Conservation (phyloP, 92 coral and sea anemone species). For the Phenganax subtilis region DNA sequence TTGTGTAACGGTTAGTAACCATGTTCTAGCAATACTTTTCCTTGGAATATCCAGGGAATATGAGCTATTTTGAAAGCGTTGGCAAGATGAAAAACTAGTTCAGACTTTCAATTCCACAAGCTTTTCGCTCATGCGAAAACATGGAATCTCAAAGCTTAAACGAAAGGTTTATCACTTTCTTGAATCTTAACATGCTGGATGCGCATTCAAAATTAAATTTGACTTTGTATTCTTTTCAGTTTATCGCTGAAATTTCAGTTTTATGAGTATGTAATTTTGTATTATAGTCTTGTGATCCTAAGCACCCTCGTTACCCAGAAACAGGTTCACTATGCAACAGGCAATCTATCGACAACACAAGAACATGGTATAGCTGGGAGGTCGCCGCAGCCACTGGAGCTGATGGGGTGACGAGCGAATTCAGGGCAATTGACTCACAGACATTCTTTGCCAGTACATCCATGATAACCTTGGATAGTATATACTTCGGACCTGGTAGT, state of each 20-base stretch:
- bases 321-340: conserved; percentile 85
- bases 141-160: no score
- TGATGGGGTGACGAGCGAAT: conserved; percentile 37
- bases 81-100: no score
- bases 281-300: conserved; percentile 87
- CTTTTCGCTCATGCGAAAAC: no score
- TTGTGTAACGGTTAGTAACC: conserved; percentile 87
- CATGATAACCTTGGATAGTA: conserved; percentile 73
- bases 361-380: conserved; percentile 87
- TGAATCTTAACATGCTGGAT: neutral
- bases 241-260: neutral
- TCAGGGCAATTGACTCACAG: conserved; percentile 59
- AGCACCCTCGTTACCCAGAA: conserved; percentile 80
- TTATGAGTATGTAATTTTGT: neutral
- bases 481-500: conserved; percentile 76
- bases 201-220: neutral
- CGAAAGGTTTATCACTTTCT: neutral
- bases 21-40: neutral
- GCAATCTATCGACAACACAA: conserved; percentile 67
- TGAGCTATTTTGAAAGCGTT: neutral
- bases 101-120: neutral
- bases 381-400: conserved; percentile 48
- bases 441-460: conserved; percentile 75
- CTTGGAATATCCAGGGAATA: neutral
- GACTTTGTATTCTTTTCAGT: neutral